phyloP scores from a whole-genome alignment of 2,888 invertebrate genomes.

The Tiliacea aurago region DNA sequence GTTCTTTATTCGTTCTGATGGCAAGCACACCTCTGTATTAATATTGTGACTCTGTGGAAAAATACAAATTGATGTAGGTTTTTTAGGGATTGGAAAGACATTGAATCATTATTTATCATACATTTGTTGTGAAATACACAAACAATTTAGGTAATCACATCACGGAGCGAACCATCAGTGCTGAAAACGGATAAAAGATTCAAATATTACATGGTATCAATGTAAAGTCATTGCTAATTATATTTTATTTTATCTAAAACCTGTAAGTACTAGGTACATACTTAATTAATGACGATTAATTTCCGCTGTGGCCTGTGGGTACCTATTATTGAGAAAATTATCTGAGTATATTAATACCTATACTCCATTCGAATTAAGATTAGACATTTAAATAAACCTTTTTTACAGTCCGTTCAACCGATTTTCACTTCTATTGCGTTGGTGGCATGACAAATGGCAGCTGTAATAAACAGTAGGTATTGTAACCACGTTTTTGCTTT shows the following conservation, averaged over 20 bases:
- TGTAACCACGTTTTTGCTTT: too few species aligned
- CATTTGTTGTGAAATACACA: not conserved
- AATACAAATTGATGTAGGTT: not conserved
- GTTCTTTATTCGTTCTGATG: slow-evolving; percentile 48
- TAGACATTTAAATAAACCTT: too few species aligned
- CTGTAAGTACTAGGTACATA: not conserved
- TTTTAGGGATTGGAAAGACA: not conserved
- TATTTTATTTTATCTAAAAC: not conserved
- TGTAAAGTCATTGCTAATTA: not conserved
- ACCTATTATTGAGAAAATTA: not conserved
- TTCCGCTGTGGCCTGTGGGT: not conserved
- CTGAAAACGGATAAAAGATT: not conserved
- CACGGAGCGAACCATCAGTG: not conserved
- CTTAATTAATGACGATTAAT: not conserved
- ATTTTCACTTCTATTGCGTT: too few species aligned
- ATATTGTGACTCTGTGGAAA: slow-evolving; percentile 20
- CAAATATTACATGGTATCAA: not conserved
- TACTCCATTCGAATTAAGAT: too few species aligned
- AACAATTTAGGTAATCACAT: not conserved
- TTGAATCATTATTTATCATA: not conserved
- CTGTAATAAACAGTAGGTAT: too few species aligned
- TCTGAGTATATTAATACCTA: not conserved
- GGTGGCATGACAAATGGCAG: too few species aligned
- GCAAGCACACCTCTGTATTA: not conserved
- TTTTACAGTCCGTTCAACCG: too few species aligned